Conservation (phyloP, 1,140 invertebrate species). For the Drosophila funebris region DNA sequence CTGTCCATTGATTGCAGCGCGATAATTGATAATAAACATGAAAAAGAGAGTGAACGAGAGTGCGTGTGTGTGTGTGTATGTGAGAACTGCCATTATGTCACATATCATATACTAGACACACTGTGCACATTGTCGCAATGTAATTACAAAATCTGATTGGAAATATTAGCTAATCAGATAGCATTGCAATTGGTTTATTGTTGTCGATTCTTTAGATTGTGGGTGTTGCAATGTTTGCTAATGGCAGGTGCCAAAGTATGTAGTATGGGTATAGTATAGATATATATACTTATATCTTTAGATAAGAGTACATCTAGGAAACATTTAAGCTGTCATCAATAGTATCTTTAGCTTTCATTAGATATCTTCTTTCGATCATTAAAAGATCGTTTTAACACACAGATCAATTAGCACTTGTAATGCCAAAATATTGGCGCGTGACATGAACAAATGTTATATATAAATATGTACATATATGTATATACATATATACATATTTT, state of each 20-base stretch:
- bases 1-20: constrained; percentile 41
- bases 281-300: too few relatives aligned
- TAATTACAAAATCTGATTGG: constrained; percentile 72
- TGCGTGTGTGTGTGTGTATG: background rate
- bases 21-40: constrained; percentile 44
- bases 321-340: background rate
- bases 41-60: constrained; percentile 19
- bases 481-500: background rate
- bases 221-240: background rate
- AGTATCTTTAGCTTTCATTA: background rate
- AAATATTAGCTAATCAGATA: constrained; percentile 24
- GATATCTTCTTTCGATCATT: too few relatives aligned
- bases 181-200: background rate
- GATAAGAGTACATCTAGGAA: too few relatives aligned
- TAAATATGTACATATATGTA: background rate
- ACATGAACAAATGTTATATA: constrained; percentile 10
- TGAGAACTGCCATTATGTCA: constrained; percentile 63
- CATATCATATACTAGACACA: constrained; percentile 10
- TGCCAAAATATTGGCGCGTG: constrained; percentile 37
- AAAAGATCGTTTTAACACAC: too few relatives aligned
- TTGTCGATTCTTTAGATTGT: background rate
- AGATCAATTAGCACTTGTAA: constrained; percentile 57
- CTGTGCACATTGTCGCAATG: constrained; percentile 39
- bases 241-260: background rate
- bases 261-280: too few relatives aligned